Evolutionary conservation across 2,888 invertebrate genomes (phyloP), one percentile per base, ranked within the genome.

Genomic region (Heteropelma amictum): DNA sequence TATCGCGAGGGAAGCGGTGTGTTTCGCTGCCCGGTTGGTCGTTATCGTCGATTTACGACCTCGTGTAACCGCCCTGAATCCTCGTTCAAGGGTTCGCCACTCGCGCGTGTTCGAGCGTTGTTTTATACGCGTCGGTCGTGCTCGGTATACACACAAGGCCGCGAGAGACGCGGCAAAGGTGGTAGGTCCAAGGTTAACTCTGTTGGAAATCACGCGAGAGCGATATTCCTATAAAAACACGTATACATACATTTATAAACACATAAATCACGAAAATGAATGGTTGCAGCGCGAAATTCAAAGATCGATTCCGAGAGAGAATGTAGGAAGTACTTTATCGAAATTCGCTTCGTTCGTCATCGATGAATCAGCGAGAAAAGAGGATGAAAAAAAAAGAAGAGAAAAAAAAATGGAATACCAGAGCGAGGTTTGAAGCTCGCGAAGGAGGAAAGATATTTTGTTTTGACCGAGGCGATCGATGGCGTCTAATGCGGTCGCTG

Each of bases 1-100:
- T 79, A 61, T 33, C 82, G 72, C 76, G 53, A 76, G 81, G 82
- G 81, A 33, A 67, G 17, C 23, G n/a, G 23, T 45, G 23, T 45
- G 53, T 33, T n/a, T n/a, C n/a, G n/a, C n/a, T 69, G 78, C 79
- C 42, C 28, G 63, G 63, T 40, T 51, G 80, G 81, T 84, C 84
- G 84, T 84, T 84, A 84, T 84, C 80, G 80, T 83, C 83, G 84
- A 84, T 84, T 84, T 84, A 84, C 81, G 82, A 79, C 58, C 76
- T 42, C 73, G 74, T 72, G n/a, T n/a, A n/a, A 80, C 79, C 78
- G 84, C 79, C 82, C 83, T 81, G 84, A 84, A 84, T 84, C 84
- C 84, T 84, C 83, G 83, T 83, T 82, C 71, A 76, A 72, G 77
- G 68, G 61, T 19, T 58, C 38, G 23, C 56, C 33, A 14, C 1